phyloP scores from a whole-genome alignment of 2,888 invertebrate genomes.

The Eubasilissa splendida region DNA sequence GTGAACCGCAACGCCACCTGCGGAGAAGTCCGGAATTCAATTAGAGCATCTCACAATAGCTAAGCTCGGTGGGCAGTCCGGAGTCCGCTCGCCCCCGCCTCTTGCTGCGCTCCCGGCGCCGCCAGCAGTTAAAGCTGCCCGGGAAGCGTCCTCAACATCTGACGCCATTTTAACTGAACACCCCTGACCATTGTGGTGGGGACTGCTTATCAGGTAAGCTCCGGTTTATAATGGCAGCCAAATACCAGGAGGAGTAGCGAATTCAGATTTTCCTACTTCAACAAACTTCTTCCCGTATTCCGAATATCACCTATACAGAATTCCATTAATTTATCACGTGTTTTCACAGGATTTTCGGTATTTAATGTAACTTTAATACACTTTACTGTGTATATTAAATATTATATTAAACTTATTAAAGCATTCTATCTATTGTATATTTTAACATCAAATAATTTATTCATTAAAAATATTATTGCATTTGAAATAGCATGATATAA shows the following conservation, averaged over 20 bases:
- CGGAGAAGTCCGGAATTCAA: constrained; percentile 58
- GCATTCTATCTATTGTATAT: too few relatives aligned
- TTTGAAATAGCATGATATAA: too few relatives aligned
- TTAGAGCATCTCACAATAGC: constrained; percentile 56
- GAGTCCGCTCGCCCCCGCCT: constrained; percentile 8
- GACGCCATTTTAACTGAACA: constrained; percentile 28
- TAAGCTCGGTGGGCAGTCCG: constrained; percentile 30
- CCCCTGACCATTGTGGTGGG: constrained; percentile 13
- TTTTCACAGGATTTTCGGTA: too few relatives aligned
- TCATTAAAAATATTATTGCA: too few relatives aligned
- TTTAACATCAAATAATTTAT: too few relatives aligned
- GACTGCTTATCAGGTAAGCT: constrained; percentile 34
- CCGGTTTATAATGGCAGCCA: constrained; percentile 7
- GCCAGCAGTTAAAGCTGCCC: constrained; percentile 1
- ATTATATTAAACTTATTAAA: too few relatives aligned
- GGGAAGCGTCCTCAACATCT: constrained; percentile 16
- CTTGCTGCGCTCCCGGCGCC: constrained; percentile 33
- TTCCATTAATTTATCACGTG: too few relatives aligned
- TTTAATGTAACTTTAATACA: too few relatives aligned
- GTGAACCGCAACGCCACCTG: constrained; percentile 55
- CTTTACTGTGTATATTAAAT: too few relatives aligned
- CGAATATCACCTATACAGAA: too few relatives aligned
- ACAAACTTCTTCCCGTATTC: background rate
- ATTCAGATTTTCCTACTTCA: background rate
- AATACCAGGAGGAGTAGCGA: background rate